Conservation (phyloP, 2,888 invertebrate genomes). For the Bombylius major region DNA sequence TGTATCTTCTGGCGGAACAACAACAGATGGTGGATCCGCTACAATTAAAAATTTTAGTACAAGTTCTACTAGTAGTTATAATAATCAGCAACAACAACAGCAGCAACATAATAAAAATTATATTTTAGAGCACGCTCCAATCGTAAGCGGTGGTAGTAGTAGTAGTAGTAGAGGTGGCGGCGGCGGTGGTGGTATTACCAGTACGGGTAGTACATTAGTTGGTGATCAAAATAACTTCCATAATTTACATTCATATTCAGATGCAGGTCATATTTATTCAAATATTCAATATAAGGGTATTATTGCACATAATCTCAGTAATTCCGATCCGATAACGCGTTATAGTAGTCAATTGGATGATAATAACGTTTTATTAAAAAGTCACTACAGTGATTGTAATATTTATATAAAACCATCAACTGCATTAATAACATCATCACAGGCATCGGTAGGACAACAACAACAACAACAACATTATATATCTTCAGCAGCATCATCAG, state of each 20-base stretch:
- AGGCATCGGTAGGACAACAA: not conserved
- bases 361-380: slow-evolving; percentile 24
- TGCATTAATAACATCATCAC: not conserved
- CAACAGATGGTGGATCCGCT: slow-evolving; percentile 6
- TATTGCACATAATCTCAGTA: slow-evolving; percentile 23
- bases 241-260: slow-evolving; percentile 11
- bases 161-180: slow-evolving; percentile 16
- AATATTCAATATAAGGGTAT: slow-evolving; percentile 14
- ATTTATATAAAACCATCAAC: slow-evolving; percentile 27
- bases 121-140: slow-evolving; percentile 15
- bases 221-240: slow-evolving; percentile 17
- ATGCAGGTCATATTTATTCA: slow-evolving; percentile 16
- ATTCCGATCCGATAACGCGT: slow-evolving; percentile 24
- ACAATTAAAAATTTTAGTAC: slow-evolving; percentile 2
- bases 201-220: slow-evolving; percentile 15
- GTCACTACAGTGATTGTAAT: slow-evolving; percentile 33
- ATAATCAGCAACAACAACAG: slow-evolving; percentile 8
- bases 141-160: slow-evolving; percentile 21
- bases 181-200: slow-evolving; percentile 13
- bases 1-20: slow-evolving; percentile 5
- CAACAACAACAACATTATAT: not conserved
- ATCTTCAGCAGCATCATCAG: not conserved
- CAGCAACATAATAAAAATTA: slow-evolving; percentile 11
- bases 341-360: slow-evolving; percentile 21
- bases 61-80: not conserved